A percentile compares a stretch with the other conserved stretches of the same genome.
Evolutionary conservation across 2,797 vertebrate species (phyloP).

Genomic region (Gymnoscopelus braueri): DNA sequence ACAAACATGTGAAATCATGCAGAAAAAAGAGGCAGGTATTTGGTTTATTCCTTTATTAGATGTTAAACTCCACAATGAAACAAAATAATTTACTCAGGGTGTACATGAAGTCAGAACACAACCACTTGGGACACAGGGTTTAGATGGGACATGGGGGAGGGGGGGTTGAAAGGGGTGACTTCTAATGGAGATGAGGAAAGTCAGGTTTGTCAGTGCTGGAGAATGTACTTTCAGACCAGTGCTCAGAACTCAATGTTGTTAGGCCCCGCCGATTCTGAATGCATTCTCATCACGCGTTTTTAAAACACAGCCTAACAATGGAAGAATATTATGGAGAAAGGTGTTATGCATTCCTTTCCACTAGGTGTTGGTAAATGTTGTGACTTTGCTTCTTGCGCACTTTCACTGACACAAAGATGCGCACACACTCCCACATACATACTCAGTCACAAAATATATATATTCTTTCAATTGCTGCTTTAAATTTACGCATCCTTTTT

Average conservation of each 20-base stretch:
- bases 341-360: constrained; percentile 80
- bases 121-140: constrained; percentile 83
- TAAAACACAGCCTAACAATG: constrained; percentile 72
- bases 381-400: constrained; percentile 76
- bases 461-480: constrained; percentile 47
- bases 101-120: constrained; percentile 96
- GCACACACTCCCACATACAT: constrained; percentile 10
- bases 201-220: constrained; percentile 81
- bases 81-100: constrained; percentile 94
- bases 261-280: constrained; percentile 45
- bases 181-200: constrained; percentile 83
- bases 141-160: constrained; percentile 41
- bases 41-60: constrained; percentile 95
- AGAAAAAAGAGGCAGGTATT: constrained; percentile 36
- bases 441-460: constrained; percentile 28
- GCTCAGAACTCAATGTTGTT: constrained; percentile 60
- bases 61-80: constrained; percentile 99
- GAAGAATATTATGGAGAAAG: constrained; percentile 67
- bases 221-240: constrained; percentile 83
- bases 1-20: too few species aligned
- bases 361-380: constrained; percentile 79
- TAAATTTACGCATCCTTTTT: constrained; percentile 45
- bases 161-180: constrained; percentile 78
- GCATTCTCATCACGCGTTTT: constrained; percentile 36
- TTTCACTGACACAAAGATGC: constrained; percentile 37